Evolutionary conservation across 2,888 invertebrate species (phyloP).

Genomic region (Acanthococcus lagerstroemiae): DNA sequence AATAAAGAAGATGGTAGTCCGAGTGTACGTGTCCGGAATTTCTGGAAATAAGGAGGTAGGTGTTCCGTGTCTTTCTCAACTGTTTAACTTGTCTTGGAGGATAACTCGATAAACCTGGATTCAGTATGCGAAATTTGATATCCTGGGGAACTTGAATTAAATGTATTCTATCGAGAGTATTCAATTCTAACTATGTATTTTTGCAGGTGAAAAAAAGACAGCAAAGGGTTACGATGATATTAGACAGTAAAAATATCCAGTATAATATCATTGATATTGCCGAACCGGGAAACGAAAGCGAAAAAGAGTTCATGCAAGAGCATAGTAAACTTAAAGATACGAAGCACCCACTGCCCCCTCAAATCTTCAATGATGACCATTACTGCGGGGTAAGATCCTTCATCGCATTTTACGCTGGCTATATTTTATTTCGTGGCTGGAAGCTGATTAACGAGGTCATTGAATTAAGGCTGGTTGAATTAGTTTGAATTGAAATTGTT

Average conservation of each 20-base stretch:
- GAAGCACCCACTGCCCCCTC: slow-evolving; percentile 78
- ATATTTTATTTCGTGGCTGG: neutral
- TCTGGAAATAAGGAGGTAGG: slow-evolving; percentile 89
- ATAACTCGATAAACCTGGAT: neutral
- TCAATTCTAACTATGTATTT: neutral
- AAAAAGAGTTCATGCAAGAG: slow-evolving; percentile 85
- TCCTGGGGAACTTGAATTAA: too few species aligned
- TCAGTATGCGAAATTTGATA: too few species aligned
- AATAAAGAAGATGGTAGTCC: slow-evolving; percentile 80
- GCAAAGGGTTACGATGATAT: slow-evolving; percentile 82
- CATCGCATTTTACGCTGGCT: neutral
- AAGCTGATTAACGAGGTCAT: too few species aligned
- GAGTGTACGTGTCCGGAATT: slow-evolving; percentile 83
- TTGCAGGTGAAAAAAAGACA: slow-evolving; percentile 88
- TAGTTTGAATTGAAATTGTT: too few species aligned
- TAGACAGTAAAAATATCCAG: slow-evolving; percentile 81
- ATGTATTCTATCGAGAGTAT: neutral
- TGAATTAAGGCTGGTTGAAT: too few species aligned
- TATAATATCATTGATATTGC: slow-evolving; percentile 90
- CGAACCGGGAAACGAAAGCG: slow-evolving; percentile 78
- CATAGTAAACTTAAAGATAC: slow-evolving; percentile 67
- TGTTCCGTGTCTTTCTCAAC: slow-evolving; percentile 33
- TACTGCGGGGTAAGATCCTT: slow-evolving; percentile 83
- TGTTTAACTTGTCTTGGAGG: neutral
- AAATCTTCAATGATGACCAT: slow-evolving; percentile 83